Evolutionary conservation across 2,797 vertebrate genomes (phyloP).

Genomic region (Serranus cabrilla): DNA sequence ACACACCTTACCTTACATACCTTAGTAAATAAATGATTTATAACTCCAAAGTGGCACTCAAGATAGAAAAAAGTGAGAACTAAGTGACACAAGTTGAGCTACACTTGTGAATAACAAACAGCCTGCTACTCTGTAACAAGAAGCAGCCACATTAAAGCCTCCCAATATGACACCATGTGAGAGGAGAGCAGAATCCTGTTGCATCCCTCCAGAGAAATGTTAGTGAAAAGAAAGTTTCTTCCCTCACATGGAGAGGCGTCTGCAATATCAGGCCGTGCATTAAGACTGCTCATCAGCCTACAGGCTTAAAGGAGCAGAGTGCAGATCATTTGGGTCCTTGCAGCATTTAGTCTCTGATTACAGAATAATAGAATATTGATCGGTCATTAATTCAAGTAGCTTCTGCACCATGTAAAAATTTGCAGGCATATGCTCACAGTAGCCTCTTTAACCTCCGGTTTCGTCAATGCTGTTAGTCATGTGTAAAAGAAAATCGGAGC

Average conservation of each 20-base stretch:
- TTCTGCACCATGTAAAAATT: constrained; percentile 19
- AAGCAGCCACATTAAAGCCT: constrained; percentile 15
- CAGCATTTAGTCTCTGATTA: constrained; percentile 58
- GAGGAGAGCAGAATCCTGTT: constrained; percentile 15
- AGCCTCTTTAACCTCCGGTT: constrained; percentile 26
- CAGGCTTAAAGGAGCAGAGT: constrained; percentile 34
- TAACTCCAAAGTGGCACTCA: constrained; percentile 4
- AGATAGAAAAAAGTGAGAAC: constrained; percentile 6
- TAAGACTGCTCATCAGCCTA: constrained; percentile 7
- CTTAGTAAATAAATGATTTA: neutral
- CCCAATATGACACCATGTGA: neutral
- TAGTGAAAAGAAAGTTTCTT: constrained; percentile 18
- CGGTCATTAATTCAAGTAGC: constrained; percentile 63
- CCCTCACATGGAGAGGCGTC: constrained; percentile 22
- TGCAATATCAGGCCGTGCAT: constrained; percentile 4
- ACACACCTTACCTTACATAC: neutral
- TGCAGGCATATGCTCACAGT: constrained; percentile 11
- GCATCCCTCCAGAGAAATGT: constrained; percentile 31
- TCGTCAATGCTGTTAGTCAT: constrained; percentile 8
- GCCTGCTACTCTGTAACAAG: neutral
- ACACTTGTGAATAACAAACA: constrained; percentile 31
- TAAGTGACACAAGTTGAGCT: neutral
- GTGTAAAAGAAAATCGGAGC: neutral
- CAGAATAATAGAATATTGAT: constrained; percentile 72
- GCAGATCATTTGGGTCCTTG: constrained; percentile 42